Evolutionary conservation across 1,140 invertebrate genomes (phyloP), one percentile per base, ranked within the genome.

Genomic region (Chironomus striatipennis): DNA sequence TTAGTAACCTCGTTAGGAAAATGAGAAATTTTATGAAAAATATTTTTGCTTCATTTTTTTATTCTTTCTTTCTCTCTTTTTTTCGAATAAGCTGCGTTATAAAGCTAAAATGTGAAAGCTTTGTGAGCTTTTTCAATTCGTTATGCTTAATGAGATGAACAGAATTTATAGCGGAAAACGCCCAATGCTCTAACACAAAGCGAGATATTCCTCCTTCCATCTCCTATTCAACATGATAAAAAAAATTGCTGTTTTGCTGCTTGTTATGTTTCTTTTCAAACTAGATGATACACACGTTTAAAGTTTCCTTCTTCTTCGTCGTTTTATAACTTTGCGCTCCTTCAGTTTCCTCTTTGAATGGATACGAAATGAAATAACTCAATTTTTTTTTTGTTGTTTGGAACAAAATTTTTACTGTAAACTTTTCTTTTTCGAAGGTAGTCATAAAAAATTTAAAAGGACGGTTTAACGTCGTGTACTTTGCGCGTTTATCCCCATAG

Each of bases 391-490:
- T 34, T 34, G 24, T 34, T 34, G 24, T 34, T 34, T 34, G n/a
- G n/a, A n/a, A n/a, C 24, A 1, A 34, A 34, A 34, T 34, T 34
- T 34, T 34, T 34, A 5, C 5, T 34, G n/a, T n/a, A n/a, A n/a
- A 34, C 24, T 34, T 34, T 34, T n/a, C n/a, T n/a, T n/a, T 34
- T 34, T 34, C 24, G 24, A 34, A 34, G 24, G 24, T n/a, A 57
- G 47, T 57, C 47, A 57, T 57, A 57, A 57, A 34, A 34, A 57
- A 57, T 57, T 57, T 57, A 57, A 47, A 57, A 57, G 47, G 47
- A 57, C 12, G 12, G n/a, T 57, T 57, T n/a, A 12, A 4, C 12
- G 47, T n/a, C 12, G 47, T n/a, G 12, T 12, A 57, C 47, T 57
- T 12, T 15, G n/a, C 47, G n/a, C 12, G 3, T 57, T 12, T n/a